Evolutionary conservation across 2,113 vertebrate species (phyloP).

Genomic region (Laterallus jamaicensis): DNA sequence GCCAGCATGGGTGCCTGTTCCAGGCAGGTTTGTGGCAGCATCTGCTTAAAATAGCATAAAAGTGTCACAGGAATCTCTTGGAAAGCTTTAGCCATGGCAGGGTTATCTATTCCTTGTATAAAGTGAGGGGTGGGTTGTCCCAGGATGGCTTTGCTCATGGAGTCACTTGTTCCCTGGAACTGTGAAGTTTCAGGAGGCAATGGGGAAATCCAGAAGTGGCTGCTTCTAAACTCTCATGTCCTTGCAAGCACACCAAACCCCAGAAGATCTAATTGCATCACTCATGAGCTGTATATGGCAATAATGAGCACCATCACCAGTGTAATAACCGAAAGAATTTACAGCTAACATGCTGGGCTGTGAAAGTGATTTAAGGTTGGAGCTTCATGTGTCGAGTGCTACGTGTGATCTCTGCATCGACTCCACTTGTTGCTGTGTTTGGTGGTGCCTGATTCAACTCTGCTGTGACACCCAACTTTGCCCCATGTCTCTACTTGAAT

Average conservation of each 20-base stretch:
- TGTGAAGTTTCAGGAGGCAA: neutral
- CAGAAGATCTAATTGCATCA: neutral
- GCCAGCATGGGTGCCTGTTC: accelerated
- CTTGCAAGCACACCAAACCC: neutral
- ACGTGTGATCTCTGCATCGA: neutral
- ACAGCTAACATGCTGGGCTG: accelerated
- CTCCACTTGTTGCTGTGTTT: neutral
- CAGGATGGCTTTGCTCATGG: neutral
- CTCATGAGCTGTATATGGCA: neutral
- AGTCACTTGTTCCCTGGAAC: neutral
- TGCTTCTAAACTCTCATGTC: neutral
- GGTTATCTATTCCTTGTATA: neutral
- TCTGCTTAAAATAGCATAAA: neutral
- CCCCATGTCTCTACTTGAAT: neutral
- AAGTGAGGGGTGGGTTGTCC: neutral
- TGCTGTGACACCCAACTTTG: neutral
- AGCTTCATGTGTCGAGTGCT: neutral
- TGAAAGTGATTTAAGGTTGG: neutral
- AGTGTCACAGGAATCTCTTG: neutral
- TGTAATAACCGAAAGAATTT: neutral
- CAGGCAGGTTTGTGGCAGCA: neutral
- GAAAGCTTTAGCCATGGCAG: neutral
- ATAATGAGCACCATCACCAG: neutral
- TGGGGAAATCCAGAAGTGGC: neutral
- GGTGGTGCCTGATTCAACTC: neutral